Evolutionary conservation across 2,888 invertebrate species (phyloP).

Genomic region (Altica lythri): DNA sequence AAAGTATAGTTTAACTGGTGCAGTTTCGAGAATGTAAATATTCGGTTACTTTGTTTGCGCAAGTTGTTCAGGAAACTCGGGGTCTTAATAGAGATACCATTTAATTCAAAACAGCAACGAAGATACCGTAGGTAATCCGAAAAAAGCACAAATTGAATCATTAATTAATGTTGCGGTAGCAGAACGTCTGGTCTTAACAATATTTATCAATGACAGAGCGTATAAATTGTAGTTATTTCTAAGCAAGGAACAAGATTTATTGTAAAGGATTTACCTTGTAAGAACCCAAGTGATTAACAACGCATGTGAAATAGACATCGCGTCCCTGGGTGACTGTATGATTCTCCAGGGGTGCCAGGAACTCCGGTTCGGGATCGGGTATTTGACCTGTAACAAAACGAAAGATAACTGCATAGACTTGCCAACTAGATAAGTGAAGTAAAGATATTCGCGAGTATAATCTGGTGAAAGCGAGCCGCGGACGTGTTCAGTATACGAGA

Average conservation of each 20-base stretch:
- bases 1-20: too few species aligned
- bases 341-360: conserved; percentile 83
- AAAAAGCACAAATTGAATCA: conserved; percentile 27
- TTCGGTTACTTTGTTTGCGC: conserved; percentile 1
- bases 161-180: conserved; percentile 29
- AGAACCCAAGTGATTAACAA: conserved; percentile 85
- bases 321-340: conserved; percentile 86
- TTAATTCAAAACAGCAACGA: conserved; percentile 20
- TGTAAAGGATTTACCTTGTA: conserved; percentile 70
- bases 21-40: too few species aligned
- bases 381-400: conserved; percentile 62
- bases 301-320: conserved; percentile 87
- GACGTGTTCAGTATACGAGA: conserved; percentile 56
- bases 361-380: conserved; percentile 73
- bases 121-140: conserved; percentile 21
- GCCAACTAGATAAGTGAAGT: conserved; percentile 55
- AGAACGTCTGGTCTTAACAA: conserved; percentile 29
- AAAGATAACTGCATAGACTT: conserved; percentile 50
- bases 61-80: not conserved
- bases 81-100: conserved; percentile 13
- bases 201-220: conserved; percentile 32
- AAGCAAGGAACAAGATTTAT: conserved; percentile 31
- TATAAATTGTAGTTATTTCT: conserved; percentile 33
- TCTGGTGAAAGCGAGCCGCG: conserved; percentile 53
- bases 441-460: conserved; percentile 56